Evolutionary conservation across 2,797 vertebrate species (phyloP).

Genomic region (Paramormyrops hopkinsi): DNA sequence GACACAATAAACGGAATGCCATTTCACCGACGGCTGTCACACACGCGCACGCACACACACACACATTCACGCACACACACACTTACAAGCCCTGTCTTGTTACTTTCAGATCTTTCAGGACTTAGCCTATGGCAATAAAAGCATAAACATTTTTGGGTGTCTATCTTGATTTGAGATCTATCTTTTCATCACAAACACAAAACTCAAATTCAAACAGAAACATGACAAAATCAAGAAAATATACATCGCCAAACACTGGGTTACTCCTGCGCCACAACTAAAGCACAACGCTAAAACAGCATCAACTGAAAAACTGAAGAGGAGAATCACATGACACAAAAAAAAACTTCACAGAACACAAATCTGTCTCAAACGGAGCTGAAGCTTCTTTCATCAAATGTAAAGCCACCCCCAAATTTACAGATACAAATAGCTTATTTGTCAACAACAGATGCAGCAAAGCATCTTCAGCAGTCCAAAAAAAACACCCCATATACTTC

Average conservation of each 20-base stretch:
- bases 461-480: not conserved
- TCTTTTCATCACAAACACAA: not conserved
- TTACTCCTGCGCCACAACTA: not conserved
- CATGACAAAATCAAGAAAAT: not conserved
- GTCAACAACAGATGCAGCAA: not conserved
- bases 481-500: not conserved
- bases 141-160: not conserved
- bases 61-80: constrained; percentile 16
- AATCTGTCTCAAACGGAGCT: too few relatives aligned
- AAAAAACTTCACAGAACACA: not conserved
- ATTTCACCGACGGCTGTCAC: constrained; percentile 56
- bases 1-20: constrained; percentile 70
- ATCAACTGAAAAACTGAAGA: not conserved
- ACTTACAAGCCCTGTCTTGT: constrained; percentile 11
- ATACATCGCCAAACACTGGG: not conserved
- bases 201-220: not conserved
- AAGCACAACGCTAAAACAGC: not conserved
- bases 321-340: not conserved
- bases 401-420: not conserved
- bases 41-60: constrained; percentile 28
- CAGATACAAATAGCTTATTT: not conserved
- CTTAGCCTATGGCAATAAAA: not conserved
- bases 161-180: not conserved
- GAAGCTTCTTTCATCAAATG: not conserved
- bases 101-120: not conserved